Conservation (phyloP, 1,140 invertebrate species). For the Calliphora vicina region DNA sequence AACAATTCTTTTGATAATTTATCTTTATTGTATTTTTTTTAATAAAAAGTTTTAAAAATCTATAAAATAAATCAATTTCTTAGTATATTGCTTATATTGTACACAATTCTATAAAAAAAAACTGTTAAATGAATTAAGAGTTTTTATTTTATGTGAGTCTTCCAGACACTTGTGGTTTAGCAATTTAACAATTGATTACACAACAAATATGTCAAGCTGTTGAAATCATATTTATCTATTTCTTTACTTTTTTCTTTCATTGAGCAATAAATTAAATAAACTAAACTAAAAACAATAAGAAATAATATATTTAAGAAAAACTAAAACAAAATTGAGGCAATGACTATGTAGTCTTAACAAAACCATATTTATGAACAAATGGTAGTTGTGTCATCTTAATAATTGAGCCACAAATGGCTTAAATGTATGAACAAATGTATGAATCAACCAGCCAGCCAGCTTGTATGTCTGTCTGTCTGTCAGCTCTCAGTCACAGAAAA, state of each 20-base stretch:
- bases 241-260: background rate
- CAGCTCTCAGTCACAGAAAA: background rate
- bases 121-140: no score
- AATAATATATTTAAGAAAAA: no score
- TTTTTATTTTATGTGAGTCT: background rate
- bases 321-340: background rate
- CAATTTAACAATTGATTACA: constrained; percentile 48
- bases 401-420: background rate
- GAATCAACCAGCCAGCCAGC: background rate
- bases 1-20: no score
- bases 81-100: no score
- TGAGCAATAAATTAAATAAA: background rate
- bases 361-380: background rate
- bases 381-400: background rate
- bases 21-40: no score
- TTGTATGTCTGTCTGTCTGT: background rate
- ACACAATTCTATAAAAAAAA: no score
- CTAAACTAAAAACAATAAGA: background rate
- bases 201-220: constrained; percentile 38
- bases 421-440: no score
- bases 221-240: background rate
- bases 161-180: constrained; percentile 15
- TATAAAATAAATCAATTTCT: no score
- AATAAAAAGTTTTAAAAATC: no score
- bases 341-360: background rate